phyloP scores from a whole-genome alignment of 30 jellyfish, hydroid and myxozoan species.

The Pelagia noctiluca region DNA sequence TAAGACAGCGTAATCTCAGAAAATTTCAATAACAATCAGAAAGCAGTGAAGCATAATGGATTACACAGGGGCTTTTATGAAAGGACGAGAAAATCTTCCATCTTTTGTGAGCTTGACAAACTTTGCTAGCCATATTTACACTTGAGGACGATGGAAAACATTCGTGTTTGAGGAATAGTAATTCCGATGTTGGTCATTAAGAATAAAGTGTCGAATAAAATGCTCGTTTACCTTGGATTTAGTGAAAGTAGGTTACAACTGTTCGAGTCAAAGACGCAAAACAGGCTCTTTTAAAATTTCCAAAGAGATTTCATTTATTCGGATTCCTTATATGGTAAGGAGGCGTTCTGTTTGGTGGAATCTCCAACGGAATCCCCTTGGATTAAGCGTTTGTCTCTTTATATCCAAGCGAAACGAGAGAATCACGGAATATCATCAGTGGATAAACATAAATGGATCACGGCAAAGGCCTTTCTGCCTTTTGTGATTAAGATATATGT shows the following conservation, averaged over 20 bases:
- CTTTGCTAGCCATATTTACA: constrained; percentile 80
- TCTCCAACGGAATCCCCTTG: constrained; percentile 69
- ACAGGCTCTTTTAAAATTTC: constrained; percentile 27
- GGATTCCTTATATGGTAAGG: constrained; percentile 62
- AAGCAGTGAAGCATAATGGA: constrained; percentile 73
- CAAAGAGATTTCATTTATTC: constrained; percentile 12
- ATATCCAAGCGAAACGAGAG: not conserved
- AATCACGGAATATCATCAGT: not conserved
- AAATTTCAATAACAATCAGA: constrained; percentile 70
- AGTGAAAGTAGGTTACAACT: constrained; percentile 52
- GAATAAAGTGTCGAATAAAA: constrained; percentile 5
- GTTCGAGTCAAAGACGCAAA: constrained; percentile 30
- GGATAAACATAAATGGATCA: constrained; percentile 3
- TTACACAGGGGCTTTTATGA: constrained; percentile 72
- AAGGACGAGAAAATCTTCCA: constrained; percentile 62
- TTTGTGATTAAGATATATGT: no score
- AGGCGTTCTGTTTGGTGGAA: constrained; percentile 53
- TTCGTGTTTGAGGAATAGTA: not conserved
- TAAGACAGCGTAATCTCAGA: constrained; percentile 55
- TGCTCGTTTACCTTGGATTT: not conserved
- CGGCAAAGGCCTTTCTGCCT: not conserved
- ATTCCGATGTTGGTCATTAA: constrained; percentile 9
- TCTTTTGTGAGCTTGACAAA: constrained; percentile 65
- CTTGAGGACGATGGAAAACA: constrained; percentile 39
- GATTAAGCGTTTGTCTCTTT: constrained; percentile 9